These are phyloP conservation scores for Polydrusus pterygomalis DNA, from an alignment of 2,888 invertebrate species.

Conservation along the genomic window DNA sequence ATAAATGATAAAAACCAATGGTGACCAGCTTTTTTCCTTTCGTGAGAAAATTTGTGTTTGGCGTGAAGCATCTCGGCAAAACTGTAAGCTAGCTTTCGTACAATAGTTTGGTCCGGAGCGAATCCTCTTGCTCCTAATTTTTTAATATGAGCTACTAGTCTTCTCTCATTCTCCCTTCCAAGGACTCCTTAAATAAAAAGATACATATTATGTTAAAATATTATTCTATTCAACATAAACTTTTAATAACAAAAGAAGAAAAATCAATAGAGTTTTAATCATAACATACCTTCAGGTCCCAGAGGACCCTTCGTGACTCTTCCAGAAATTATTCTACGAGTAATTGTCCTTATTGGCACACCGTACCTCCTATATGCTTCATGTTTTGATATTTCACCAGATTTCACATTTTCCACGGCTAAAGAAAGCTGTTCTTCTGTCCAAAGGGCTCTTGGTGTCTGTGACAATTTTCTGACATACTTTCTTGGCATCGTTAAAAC, in stretches of 20 bases:
- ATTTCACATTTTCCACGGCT: background rate
- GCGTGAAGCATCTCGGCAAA: slow-evolving; percentile 19
- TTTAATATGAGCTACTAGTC: slow-evolving; percentile 36
- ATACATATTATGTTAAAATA: background rate
- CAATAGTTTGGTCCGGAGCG: slow-evolving; percentile 11
- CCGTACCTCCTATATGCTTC: background rate
- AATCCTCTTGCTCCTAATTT: slow-evolving; percentile 28
- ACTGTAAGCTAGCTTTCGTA: slow-evolving; percentile 10
- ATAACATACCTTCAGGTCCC: background rate
- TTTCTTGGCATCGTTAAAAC: no score
- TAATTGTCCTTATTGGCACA: background rate
- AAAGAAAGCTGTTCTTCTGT: background rate
- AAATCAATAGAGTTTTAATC: background rate
- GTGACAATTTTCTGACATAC: no score
- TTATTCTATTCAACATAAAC: background rate
- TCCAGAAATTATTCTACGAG: background rate
- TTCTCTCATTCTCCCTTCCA: slow-evolving; percentile 27
- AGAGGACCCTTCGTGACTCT: background rate
- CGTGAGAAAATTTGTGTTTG: slow-evolving; percentile 16
- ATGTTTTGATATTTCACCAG: background rate
- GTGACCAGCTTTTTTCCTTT: slow-evolving; percentile 11
- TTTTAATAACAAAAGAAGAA: background rate
- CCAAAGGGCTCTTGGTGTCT: background rate
- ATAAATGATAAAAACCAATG: slow-evolving; percentile 8
- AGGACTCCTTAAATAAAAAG: slow-evolving; percentile 7